Evolutionary conservation across 1,140 invertebrate genomes (phyloP).

Genomic region (Drosophila hydei): DNA sequence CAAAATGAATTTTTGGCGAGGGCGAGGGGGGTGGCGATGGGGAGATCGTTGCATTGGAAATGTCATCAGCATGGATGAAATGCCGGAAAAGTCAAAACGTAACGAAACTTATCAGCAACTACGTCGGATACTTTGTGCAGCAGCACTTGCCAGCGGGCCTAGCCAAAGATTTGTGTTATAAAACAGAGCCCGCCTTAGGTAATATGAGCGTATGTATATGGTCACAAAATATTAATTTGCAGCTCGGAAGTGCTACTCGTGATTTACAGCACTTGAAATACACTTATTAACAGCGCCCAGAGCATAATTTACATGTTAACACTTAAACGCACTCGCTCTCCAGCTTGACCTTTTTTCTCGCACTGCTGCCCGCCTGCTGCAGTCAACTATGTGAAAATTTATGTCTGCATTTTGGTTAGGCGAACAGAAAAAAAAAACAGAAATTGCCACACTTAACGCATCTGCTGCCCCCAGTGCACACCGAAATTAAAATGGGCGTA

Average conservation of each 20-base stretch:
- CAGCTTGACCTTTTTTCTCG: constrained; percentile 3
- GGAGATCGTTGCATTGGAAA: constrained; percentile 63
- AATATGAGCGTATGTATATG: not conserved
- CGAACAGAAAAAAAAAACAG: constrained; percentile 15
- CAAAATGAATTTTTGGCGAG: constrained; percentile 74
- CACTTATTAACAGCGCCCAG: constrained; percentile 76
- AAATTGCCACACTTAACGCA: constrained; percentile 65
- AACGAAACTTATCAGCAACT: constrained; percentile 81
- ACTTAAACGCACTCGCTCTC: constrained; percentile 77
- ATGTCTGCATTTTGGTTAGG: constrained; percentile 59
- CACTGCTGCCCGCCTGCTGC: constrained; percentile 27
- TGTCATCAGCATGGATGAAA: constrained; percentile 81
- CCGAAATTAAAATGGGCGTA: constrained; percentile 73
- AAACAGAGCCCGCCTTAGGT: constrained; percentile 39
- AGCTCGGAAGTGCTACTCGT: constrained; percentile 53
- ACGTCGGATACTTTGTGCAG: constrained; percentile 67
- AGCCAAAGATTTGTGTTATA: constrained; percentile 21
- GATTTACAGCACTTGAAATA: constrained; percentile 69
- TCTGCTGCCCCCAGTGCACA: constrained; percentile 44
- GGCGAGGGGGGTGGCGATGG: not conserved
- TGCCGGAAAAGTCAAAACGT: constrained; percentile 79
- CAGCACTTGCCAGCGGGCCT: constrained; percentile 3
- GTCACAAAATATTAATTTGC: constrained; percentile 63
- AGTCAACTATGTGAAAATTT: constrained; percentile 65
- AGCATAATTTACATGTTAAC: constrained; percentile 83